Percentiles rank a stretch among this genome's conserved stretches.
Conservation (phyloP, 2,797 vertebrate genomes). For the Fistularia commersonii region DNA sequence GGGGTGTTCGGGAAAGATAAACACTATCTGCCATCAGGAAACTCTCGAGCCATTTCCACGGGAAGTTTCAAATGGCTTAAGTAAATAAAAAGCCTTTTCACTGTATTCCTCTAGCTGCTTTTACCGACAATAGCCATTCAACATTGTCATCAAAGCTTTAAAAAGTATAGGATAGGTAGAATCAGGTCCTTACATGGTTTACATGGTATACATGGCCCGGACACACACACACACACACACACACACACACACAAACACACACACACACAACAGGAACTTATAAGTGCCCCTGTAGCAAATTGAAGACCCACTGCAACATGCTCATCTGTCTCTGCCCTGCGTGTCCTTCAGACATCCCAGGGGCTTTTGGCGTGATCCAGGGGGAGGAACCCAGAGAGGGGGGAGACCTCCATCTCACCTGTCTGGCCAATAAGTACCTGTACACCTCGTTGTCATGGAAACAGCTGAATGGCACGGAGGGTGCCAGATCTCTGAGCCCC, state of each 20-base stretch:
- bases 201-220: slow-evolving; percentile 30
- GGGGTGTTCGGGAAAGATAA: slow-evolving; percentile 99
- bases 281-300: slow-evolving; percentile 25
- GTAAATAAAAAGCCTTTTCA: slow-evolving; percentile 93
- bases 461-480: slow-evolving; percentile 54
- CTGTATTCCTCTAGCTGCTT: slow-evolving; percentile 68
- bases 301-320: background rate
- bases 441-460: slow-evolving; percentile 86
- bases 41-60: slow-evolving; percentile 96
- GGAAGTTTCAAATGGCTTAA: slow-evolving; percentile 99
- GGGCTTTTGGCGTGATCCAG: slow-evolving; percentile 81
- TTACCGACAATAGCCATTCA: slow-evolving; percentile 77
- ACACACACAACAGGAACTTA: slow-evolving; percentile 14
- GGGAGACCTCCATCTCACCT: slow-evolving; percentile 84
- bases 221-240: background rate
- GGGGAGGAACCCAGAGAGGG: slow-evolving; percentile 84
- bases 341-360: slow-evolving; percentile 78
- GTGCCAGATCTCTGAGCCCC: background rate
- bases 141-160: slow-evolving; percentile 75
- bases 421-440: slow-evolving; percentile 87
- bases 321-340: background rate
- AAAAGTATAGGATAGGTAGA: slow-evolving; percentile 43
- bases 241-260: background rate
- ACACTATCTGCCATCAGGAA: slow-evolving; percentile 99
- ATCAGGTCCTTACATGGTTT: slow-evolving; percentile 17